Evolutionary conservation across 2,113 vertebrate species (phyloP).

Genomic region (Sigmodon hispidus): DNA sequence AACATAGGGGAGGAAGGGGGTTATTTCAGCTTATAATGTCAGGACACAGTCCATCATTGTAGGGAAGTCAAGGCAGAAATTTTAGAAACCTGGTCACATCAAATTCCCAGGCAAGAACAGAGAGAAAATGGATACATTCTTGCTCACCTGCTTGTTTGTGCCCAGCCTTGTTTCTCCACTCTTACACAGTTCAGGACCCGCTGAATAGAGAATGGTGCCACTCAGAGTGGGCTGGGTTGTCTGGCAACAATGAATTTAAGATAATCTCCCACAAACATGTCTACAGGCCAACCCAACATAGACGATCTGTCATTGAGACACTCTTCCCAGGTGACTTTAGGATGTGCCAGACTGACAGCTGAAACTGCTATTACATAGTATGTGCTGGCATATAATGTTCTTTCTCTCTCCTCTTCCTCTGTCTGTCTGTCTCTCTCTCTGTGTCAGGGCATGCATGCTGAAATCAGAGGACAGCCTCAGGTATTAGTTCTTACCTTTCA

Average conservation of each 20-base stretch:
- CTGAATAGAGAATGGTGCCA: neutral
- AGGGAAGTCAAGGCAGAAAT: neutral
- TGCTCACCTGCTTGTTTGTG: neutral
- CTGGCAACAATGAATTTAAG: neutral
- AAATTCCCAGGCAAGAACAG: too few species aligned
- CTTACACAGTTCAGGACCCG: neutral
- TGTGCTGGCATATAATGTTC: neutral
- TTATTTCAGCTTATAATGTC: neutral
- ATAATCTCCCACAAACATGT: neutral
- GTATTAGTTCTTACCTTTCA: neutral
- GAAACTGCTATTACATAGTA: neutral
- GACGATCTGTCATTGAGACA: neutral
- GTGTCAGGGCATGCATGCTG: neutral
- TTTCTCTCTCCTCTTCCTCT: too few species aligned
- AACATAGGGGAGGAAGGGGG: neutral
- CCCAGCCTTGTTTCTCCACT: neutral
- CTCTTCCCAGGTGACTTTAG: neutral
- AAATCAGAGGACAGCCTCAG: neutral
- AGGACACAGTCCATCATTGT: neutral
- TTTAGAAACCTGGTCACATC: neutral
- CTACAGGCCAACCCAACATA: neutral
- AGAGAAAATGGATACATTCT: neutral
- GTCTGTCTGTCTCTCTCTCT: neutral
- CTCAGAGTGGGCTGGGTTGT: neutral
- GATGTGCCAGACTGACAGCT: neutral